Evolutionary conservation across 2,888 invertebrate genomes (phyloP).

Genomic region (Alentia gelatinosa): DNA sequence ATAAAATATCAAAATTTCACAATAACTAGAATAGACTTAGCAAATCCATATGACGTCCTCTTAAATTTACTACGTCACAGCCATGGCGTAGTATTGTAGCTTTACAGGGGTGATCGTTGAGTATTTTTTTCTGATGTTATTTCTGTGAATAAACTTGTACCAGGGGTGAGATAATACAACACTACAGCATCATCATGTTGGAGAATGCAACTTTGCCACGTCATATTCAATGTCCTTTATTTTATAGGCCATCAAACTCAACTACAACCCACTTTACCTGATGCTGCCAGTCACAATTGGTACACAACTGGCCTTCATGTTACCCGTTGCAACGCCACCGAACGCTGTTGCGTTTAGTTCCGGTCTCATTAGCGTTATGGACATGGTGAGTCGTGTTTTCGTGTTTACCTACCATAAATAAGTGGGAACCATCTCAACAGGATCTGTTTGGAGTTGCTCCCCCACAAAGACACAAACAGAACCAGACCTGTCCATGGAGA

Average conservation of each 20-base stretch:
- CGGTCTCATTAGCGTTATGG: slow-evolving; percentile 77
- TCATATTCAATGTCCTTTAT: slow-evolving; percentile 83
- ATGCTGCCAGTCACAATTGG: slow-evolving; percentile 94
- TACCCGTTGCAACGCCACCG: slow-evolving; percentile 97
- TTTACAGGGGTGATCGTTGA: too few relatives aligned
- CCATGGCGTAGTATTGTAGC: too few relatives aligned
- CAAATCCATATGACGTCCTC: too few relatives aligned
- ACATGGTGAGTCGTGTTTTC: slow-evolving; percentile 77
- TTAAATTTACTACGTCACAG: too few relatives aligned
- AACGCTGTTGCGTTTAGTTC: slow-evolving; percentile 92
- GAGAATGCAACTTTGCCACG: too few relatives aligned
- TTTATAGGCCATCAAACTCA: slow-evolving; percentile 86
- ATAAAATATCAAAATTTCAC: too few relatives aligned
- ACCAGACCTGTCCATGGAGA: not conserved
- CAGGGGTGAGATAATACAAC: too few relatives aligned
- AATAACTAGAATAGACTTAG: too few relatives aligned
- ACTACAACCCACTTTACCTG: slow-evolving; percentile 91
- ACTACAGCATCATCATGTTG: too few relatives aligned
- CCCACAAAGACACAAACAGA: not conserved
- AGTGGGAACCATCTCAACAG: not conserved
- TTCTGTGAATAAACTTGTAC: too few relatives aligned
- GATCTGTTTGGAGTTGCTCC: not conserved
- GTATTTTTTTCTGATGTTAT: too few relatives aligned
- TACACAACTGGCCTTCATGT: slow-evolving; percentile 93
- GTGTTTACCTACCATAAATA: not conserved